These are phyloP conservation scores for Pemphigus obesinymphae DNA, from an alignment of 1,140 invertebrate species.

Conservation along the genomic window DNA sequence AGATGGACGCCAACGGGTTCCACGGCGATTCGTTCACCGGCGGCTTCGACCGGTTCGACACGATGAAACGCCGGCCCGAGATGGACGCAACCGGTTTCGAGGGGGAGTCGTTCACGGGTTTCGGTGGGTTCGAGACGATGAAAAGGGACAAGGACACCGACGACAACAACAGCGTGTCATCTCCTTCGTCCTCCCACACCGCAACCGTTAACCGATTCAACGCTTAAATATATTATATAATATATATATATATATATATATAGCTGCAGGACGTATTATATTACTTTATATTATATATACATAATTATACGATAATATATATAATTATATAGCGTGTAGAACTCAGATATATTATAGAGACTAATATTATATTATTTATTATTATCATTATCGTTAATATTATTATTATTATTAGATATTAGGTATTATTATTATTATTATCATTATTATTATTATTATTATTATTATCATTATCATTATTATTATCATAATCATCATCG, in stretches of 20 bases:
- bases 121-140: conserved; percentile 53
- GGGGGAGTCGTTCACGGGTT: conserved; percentile 54
- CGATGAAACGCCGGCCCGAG: conserved; percentile 48
- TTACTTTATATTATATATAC: too few relatives aligned
- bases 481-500: too few relatives aligned
- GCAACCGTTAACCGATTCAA: too few relatives aligned
- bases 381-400: too few relatives aligned
- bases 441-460: too few relatives aligned
- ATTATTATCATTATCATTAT: not conserved
- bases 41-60: conserved; percentile 49
- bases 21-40: conserved; percentile 39
- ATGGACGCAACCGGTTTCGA: conserved; percentile 47
- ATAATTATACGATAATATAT: too few relatives aligned
- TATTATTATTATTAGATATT: too few relatives aligned
- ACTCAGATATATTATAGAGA: not conserved
- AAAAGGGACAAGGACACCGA: conserved; percentile 43
- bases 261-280: not conserved
- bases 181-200: not conserved
- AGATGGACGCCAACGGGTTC: conserved; percentile 41
- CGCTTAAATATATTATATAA: too few relatives aligned
- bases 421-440: too few relatives aligned
- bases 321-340: not conserved
- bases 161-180: not conserved
- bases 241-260: too few relatives aligned
- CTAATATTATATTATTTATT: too few relatives aligned